Percentiles rank a stretch among this genome's conserved stretches.
phyloP scores from a whole-genome alignment of 2,888 invertebrate species.

The Drosophila nr. perissopoda region DNA sequence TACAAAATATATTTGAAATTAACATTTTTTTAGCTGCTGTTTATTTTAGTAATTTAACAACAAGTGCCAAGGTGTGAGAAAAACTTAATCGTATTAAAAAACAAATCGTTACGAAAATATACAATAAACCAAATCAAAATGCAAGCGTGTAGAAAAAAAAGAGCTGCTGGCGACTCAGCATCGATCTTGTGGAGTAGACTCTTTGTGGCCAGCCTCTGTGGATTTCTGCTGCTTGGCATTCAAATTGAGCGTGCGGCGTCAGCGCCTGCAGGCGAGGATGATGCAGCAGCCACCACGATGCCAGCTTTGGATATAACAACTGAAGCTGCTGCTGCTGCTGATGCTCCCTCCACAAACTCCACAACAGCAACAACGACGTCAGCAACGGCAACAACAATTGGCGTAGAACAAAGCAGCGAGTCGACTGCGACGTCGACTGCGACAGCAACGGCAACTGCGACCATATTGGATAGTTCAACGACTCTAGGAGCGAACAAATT shows the following conservation, averaged over 20 bases:
- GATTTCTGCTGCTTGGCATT: constrained; percentile 81
- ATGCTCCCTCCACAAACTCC: constrained; percentile 24
- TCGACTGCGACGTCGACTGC: constrained; percentile 42
- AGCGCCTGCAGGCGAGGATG: constrained; percentile 76
- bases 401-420: constrained; percentile 69
- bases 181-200: constrained; percentile 61
- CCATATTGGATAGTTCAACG: constrained; percentile 71
- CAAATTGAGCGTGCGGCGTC: constrained; percentile 77
- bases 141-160: constrained; percentile 71
- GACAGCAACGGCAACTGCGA: constrained; percentile 26
- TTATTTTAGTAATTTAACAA: constrained; percentile 45
- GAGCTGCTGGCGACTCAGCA: constrained; percentile 50
- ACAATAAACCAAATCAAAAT: constrained; percentile 49
- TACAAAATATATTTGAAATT: constrained; percentile 33
- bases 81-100: constrained; percentile 33
- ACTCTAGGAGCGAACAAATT: constrained; percentile 61
- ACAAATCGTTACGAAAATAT: constrained; percentile 20
- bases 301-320: constrained; percentile 65
- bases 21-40: constrained; percentile 34
- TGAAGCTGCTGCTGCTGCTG: constrained; percentile 26
- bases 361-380: constrained; percentile 17
- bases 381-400: constrained; percentile 57
- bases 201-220: constrained; percentile 73
- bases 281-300: constrained; percentile 56
- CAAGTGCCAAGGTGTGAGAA: constrained; percentile 73